Evolutionary conservation across 2,113 vertebrate genomes (phyloP).

Genomic region (Hemibates koningsi): DNA sequence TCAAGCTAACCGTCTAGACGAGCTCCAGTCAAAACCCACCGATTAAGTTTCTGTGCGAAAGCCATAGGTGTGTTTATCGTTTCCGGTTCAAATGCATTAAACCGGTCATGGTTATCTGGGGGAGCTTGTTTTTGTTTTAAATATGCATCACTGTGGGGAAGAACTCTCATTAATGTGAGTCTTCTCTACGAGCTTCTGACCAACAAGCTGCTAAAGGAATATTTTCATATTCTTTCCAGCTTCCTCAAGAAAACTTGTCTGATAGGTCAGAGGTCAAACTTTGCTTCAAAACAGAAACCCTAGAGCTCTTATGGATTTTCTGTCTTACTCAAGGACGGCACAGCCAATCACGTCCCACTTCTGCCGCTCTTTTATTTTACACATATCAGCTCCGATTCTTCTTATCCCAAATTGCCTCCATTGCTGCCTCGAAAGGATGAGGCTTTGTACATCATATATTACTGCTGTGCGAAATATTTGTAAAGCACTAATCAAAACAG

Average conservation of each 20-base stretch:
- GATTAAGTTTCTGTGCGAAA: background rate
- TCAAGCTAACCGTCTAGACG: background rate
- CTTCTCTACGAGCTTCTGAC: background rate
- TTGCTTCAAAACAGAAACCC: background rate
- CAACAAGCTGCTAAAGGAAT: background rate
- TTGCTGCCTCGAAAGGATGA: background rate
- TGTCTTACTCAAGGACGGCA: background rate
- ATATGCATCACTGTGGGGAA: background rate
- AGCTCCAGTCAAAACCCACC: background rate
- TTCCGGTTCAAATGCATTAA: background rate
- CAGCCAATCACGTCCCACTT: background rate
- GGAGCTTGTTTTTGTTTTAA: background rate
- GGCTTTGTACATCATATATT: background rate
- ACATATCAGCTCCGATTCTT: background rate
- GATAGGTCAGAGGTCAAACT: background rate
- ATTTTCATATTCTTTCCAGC: background rate
- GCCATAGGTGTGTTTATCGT: background rate
- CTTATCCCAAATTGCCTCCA: background rate
- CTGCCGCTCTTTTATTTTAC: background rate
- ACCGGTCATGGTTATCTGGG: background rate
- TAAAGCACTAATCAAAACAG: background rate
- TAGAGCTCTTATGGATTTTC: background rate
- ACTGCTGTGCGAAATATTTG: background rate
- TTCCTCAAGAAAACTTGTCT: background rate
- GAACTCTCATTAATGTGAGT: background rate